Conservation (phyloP, 2,888 invertebrate species). For the Diachrysia chrysitis region DNA sequence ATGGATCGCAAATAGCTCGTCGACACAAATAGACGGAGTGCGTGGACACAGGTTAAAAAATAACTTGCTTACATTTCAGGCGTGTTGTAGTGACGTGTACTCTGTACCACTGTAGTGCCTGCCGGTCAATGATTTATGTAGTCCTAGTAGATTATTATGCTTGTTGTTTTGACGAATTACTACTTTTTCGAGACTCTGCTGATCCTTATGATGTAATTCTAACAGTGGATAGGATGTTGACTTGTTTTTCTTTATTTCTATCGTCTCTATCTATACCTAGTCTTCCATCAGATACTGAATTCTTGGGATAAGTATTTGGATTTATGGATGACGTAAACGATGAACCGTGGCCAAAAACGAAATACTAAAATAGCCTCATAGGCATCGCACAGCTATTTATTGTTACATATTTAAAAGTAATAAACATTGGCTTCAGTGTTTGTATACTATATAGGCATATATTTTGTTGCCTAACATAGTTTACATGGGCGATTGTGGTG, state of each 20-base stretch:
- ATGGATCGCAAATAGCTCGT: constrained; percentile 14
- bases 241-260: background rate
- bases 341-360: background rate
- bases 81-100: constrained; percentile 4
- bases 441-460: no score
- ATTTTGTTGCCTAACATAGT: no score
- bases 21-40: constrained; percentile 21
- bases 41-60: constrained; percentile 18
- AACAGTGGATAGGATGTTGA: background rate
- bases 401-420: background rate
- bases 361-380: constrained; percentile 4
- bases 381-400: background rate
- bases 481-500: background rate
- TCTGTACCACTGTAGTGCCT: constrained; percentile 5
- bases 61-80: background rate
- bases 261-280: background rate
- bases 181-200: background rate
- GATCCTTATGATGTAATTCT: no score
- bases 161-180: background rate
- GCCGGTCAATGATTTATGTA: constrained; percentile 9
- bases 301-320: background rate
- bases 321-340: background rate
- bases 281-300: background rate
- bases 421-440: no score
- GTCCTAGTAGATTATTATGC: background rate